Evolutionary conservation across 2,797 vertebrate species (phyloP).

Genomic region (Sternotherus odoratus): DNA sequence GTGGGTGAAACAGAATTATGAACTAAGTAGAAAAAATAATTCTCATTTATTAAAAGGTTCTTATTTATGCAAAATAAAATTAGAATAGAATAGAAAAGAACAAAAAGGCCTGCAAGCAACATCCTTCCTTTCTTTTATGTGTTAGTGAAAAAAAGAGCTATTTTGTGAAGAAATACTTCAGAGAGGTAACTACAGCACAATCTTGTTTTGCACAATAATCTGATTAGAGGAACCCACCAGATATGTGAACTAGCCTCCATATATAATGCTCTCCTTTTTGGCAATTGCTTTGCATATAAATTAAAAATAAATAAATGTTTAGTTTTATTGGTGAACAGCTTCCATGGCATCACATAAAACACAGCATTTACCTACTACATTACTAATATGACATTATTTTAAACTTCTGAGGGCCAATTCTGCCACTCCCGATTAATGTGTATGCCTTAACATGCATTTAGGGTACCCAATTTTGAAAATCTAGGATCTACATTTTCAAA

Average conservation of each 20-base stretch:
- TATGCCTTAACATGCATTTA: not conserved
- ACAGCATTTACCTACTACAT: conserved; percentile 30
- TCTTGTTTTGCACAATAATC: not conserved
- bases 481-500: conserved; percentile 10
- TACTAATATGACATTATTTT: not conserved
- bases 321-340: not conserved
- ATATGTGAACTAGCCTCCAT: not conserved
- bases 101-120: not conserved
- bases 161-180: not conserved
- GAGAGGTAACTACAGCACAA: conserved; percentile 17
- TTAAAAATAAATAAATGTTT: not conserved
- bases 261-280: not conserved
- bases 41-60: not conserved
- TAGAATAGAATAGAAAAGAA: not conserved
- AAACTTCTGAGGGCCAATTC: not conserved
- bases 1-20: not conserved
- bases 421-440: not conserved
- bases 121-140: not conserved
- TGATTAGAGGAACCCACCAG: not conserved
- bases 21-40: not conserved
- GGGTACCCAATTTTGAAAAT: not conserved
- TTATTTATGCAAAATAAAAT: not conserved
- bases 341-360: not conserved
- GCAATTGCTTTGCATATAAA: not conserved
- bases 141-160: not conserved